Base-by-base conservation (phyloP, 1,140 invertebrate genomes). In the Cepaea nemoralis region DNA sequence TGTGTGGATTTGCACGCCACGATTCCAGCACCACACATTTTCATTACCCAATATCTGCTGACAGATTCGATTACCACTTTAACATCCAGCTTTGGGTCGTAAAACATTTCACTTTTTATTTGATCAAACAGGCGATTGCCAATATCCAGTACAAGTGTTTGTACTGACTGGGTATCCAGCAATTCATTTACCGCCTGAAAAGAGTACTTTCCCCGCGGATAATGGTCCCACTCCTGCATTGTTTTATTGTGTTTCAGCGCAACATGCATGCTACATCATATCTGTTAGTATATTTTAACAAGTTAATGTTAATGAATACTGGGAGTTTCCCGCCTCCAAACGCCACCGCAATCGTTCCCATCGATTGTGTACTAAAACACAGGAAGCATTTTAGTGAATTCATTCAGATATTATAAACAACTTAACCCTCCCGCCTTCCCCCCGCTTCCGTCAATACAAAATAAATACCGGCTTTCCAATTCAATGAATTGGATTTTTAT, bases 401-500 rank as follows among this genome's bases (percentile, higher is more conserved):
- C 10, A 14, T 69, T 69, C 35, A 14, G 14, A 31, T 69, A 69
- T 39, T 35, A 39, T 8, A 33, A 69, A 69, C 14, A 33, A 39
- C 66, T 33, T 39, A 35, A 2, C 16, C 6, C 6, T 66, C 10
- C 6, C 31, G 10, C 31, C 31, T 12, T 24, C 10, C 66, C 22
- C 5, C 37, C 37, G 5, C 35, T 24, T 24, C 12, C 66, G 67
- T 33, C 14, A 39, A 14, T 8, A 14, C 19, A 55, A 55, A 55
- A 55, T 55, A 73, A 42, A 73, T 27, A 42, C 10, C 33, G 3
- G 33, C 8, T 40, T 39, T 73, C 8, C 70, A 73, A 42, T 73
- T 73, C 33, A 42, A 73, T 73, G 39, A 73, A 73, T 40, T 73
- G 70, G 70, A 73, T 73, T 73, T 73, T 73, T 40, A 73, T 73